Evolutionary conservation across 2,797 vertebrate species (phyloP).

Genomic region (Argentina silus): DNA sequence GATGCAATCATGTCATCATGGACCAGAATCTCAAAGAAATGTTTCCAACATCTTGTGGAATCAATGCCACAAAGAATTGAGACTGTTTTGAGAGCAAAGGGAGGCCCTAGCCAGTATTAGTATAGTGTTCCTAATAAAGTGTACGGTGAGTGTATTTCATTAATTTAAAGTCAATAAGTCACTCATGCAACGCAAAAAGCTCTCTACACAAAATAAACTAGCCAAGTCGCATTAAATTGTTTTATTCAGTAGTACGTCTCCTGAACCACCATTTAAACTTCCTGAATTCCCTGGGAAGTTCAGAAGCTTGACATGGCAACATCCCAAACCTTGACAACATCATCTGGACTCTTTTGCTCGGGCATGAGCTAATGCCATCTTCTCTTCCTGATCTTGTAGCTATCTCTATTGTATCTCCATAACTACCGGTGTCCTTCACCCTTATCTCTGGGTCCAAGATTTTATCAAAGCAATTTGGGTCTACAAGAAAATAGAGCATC

Average conservation of each 20-base stretch:
- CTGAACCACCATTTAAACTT: neutral
- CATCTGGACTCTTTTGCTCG: constrained; percentile 39
- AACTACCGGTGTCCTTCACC: constrained; percentile 59
- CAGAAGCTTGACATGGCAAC: constrained; percentile 12
- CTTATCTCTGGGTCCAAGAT: constrained; percentile 73
- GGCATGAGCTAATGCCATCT: constrained; percentile 29
- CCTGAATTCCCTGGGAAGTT: neutral
- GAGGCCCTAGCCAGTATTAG: too few relatives aligned
- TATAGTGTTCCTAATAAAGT: too few relatives aligned
- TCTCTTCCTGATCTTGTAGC: constrained; percentile 30
- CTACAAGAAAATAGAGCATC: constrained; percentile 66
- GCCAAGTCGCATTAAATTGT: too few relatives aligned
- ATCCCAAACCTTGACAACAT: constrained; percentile 54
- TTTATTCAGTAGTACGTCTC: neutral
- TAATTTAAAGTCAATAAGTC: too few relatives aligned
- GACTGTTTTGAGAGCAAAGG: too few relatives aligned
- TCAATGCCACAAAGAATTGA: too few relatives aligned
- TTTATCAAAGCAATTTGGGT: constrained; percentile 69
- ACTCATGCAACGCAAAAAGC: too few relatives aligned
- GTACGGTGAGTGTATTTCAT: too few relatives aligned
- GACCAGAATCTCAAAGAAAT: too few relatives aligned
- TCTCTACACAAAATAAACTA: too few relatives aligned
- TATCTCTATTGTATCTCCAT: constrained; percentile 48
- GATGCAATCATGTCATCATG: too few relatives aligned
- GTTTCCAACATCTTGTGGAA: too few relatives aligned